Evolutionary conservation across 2,797 vertebrate species (phyloP), one percentile per base, ranked within the genome.

Genomic region (Microcaecilia unicolor): DNA sequence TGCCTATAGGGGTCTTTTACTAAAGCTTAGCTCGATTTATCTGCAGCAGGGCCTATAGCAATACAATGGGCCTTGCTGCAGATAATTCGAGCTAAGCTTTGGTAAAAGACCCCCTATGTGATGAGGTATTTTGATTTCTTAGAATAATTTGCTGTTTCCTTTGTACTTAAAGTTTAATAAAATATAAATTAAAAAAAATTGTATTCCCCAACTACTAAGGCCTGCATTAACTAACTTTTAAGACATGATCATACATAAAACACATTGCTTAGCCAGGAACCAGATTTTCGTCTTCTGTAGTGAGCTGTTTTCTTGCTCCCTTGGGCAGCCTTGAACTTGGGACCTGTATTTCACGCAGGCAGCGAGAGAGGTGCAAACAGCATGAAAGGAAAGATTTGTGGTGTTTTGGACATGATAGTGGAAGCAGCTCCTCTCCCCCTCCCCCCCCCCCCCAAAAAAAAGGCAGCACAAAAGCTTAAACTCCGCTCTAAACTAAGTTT

Each of bases 301-400:
- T 53, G 48, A 59, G 46, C 42, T 41, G 35, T 48, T 13, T 34
- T 20, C 22, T 45, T 57, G 49, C 27, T 32, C 48, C 41, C 35
- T 28, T 25, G 37, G 41, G 26, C 25, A 54, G 48, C 33, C 29
- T 15, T 33, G 31, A 48, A 33, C 47, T 11, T 17, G 41, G 40
- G 31, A 57, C 37, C 47, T 41, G 1, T 1, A 20, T 25, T 58
- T 58, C 60, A n/a, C 48, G 39, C 44, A 29, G 45, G 41, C 38
- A 22, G 35, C 49, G 36, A 42, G 31, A 28, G 54, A 51, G 37
- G 52, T 38, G 41, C 31, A 48, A 57, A 59, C 34, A 38, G 41
- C 3, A 3, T 18, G 29, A 41, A 50, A 43, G 49, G 35, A 46
- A 58, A 67, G 52, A 64, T 59, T 41, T 59, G 55, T 53, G 44